Evolutionary conservation across 2,797 vertebrate genomes (phyloP), one percentile per base, ranked within the genome.

Genomic region (Amblyraja radiata): DNA sequence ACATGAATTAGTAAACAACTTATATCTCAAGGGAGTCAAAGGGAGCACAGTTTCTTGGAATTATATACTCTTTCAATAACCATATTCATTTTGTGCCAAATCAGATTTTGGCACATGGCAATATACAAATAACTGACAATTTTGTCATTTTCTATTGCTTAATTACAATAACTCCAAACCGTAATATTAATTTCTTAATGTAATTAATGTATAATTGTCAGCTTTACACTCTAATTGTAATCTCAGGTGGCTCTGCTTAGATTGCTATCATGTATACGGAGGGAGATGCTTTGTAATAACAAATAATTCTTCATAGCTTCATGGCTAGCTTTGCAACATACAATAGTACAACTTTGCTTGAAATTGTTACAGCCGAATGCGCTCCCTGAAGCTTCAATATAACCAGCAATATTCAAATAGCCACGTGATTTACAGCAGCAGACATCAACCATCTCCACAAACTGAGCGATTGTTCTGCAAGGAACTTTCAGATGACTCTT

Each of bases 201-300:
- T 93, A 93, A 83, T 93, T 93, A 93, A 83, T 93, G 94, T 95
- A 80, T 86, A 93, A 93, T 81, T 94, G 94, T 94, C 94, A 88
- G 16, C 18, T 95, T 93, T 93, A 88, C 90, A 93, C 94, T 93
- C 93, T 90, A 78, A 93, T 94, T 93, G 61, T 94, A 93, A 94
- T 93, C 93, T 93, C 78, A 77, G 93, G 94, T 94, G 93, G 86
- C 78, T 91, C 94, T 95, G 1, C 32, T 88, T 88, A 65, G 32
- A 36, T 88, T 88, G 61, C 7, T n/a, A 32, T 88, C 28, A 95
- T 94, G 94, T 94, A 95, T 95, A 95, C 94, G 95, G 94, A 94
- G 94, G 84, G 94, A 93, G 94, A 94, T 88, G 32, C 61, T 32
- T 65, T 65, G 65, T 32, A 65, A n/a, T 65, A 88, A 88, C 28